These are phyloP conservation scores for Helogale parvula DNA, from an alignment of 2,113 vertebrate species.

Conservation along the genomic window DNA sequence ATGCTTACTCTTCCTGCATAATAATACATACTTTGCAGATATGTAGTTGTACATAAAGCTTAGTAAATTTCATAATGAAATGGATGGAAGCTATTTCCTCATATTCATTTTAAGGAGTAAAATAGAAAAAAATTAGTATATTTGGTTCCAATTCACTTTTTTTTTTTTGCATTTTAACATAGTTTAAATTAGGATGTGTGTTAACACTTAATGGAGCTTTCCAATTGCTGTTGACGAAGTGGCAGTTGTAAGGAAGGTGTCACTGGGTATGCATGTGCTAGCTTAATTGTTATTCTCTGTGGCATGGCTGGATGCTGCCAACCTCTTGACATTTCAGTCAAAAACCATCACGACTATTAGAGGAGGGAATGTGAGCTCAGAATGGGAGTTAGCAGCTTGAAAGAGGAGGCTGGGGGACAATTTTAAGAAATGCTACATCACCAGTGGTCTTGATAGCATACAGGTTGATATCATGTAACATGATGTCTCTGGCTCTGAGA, in stretches of 20 bases:
- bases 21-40: background rate
- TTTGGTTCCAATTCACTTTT: background rate
- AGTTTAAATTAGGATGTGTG: background rate
- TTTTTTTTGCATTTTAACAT: background rate
- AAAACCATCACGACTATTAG: background rate
- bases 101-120: background rate
- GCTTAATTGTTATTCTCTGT: background rate
- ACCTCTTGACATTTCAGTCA: background rate
- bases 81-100: background rate
- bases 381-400: background rate
- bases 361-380: background rate
- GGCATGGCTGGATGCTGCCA: background rate
- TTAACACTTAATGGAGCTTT: background rate
- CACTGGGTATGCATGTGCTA: background rate
- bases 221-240: background rate
- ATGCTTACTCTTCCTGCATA: background rate
- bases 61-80: background rate
- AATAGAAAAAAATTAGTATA: background rate
- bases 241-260: background rate
- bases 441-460: background rate
- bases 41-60: background rate
- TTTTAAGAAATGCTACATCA: background rate
- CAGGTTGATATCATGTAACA: fast-evolving
- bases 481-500: background rate
- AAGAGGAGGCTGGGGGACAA: background rate